phyloP scores from a whole-genome alignment of 2,797 vertebrate genomes.

The Gambusia yucatana region DNA sequence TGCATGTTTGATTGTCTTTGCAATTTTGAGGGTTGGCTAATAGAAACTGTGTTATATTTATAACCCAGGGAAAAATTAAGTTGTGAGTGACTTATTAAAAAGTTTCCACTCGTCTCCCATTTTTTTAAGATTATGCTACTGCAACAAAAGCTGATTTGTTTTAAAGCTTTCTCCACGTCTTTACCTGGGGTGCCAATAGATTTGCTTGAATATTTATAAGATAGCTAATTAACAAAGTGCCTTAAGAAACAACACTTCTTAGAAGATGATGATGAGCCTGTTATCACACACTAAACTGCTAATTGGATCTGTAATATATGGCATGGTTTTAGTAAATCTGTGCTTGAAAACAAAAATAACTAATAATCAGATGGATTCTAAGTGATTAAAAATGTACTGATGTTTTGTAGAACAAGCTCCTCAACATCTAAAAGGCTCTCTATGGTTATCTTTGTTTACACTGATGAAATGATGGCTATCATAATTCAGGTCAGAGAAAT shows the following conservation, averaged over 20 bases:
- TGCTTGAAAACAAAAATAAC: not conserved
- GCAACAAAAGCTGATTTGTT: not conserved
- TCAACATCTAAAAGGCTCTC: conserved; percentile 2
- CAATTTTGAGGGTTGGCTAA: not conserved
- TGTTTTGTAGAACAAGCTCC: not conserved
- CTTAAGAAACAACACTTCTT: not conserved
- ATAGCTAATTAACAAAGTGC: conserved; percentile 2
- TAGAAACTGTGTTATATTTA: not conserved
- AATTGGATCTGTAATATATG: not conserved
- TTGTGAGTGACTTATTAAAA: not conserved
- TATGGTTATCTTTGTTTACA: conserved; percentile 9
- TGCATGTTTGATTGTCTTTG: not conserved
- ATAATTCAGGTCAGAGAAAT: conserved; percentile 12
- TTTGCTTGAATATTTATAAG: not conserved
- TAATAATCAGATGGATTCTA: not conserved
- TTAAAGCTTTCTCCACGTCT: not conserved
- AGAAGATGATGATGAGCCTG: not conserved
- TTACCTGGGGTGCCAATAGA: not conserved
- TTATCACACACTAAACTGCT: not conserved
- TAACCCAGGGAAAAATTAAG: not conserved
- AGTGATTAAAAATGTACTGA: conserved; percentile 8
- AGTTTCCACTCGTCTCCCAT: not conserved
- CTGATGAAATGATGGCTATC: not conserved
- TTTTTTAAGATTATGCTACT: not conserved
- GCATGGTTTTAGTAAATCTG: not conserved